Evolutionary conservation across 2,888 invertebrate genomes (phyloP), one percentile per base, ranked within the genome.

Genomic region (Nephrotoma flavescens): DNA sequence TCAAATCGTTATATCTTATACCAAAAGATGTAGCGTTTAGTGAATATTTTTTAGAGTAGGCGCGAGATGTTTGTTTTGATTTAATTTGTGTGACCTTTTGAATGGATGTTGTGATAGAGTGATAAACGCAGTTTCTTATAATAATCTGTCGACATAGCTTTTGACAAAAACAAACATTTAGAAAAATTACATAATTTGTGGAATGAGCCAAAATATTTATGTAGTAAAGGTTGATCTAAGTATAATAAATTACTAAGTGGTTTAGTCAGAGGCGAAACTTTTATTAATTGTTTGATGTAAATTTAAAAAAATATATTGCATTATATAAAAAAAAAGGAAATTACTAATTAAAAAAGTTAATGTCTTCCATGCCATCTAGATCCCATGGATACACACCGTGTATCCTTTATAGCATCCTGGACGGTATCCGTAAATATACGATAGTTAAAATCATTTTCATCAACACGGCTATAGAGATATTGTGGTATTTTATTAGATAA

Each of bases 401-500:
- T 84, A 84, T 11, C 41, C 6, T 84, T 84, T 1, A 84, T n/a
- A n/a, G 84, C 42, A 5, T 84, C 42, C n/a, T 42, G 6, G 0
- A 84, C 84, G 4, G n/a, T 84, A 84, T 42, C 42, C n/a, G 84
- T 84, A n/a, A 41, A 42, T 84, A 84, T 42, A 15, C 84, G 84
- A 84, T 84, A 84, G 42, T 84, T 84, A 15, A 12, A 84, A 42
- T 84, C 84, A 84, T 84, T n/a, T 15, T 84, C 84, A 6, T 84
- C 6, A 0, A 84, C 42, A 11, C 84, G 84, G n/a, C 42, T 15
- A 89, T 95, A 96, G 0, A 95, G 92, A 89, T 94, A 95, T 2
- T 93, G 92, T 0, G 95, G 95, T 90, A 96, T 92, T 0, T 93
- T 93, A 90, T 96, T 95, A 0, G 94, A 93, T 89, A 95, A 92